Evolutionary conservation across 2,888 invertebrate species (phyloP).

Genomic region (Dorcus parallelipipedus): DNA sequence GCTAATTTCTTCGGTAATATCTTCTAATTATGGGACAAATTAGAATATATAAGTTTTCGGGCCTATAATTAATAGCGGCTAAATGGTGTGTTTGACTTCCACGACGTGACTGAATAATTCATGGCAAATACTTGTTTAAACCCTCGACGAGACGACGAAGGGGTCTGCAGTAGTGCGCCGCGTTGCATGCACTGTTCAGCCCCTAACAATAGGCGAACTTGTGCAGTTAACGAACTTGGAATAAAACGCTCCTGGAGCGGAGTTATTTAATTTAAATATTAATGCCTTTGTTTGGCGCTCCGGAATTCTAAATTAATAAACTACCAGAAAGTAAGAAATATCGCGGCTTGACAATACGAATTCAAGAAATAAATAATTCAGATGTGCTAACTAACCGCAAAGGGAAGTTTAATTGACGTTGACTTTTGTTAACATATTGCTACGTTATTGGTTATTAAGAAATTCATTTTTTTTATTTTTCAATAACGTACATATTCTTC

Average conservation of each 20-base stretch:
- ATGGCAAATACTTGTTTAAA: slow-evolving; percentile 1
- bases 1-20: slow-evolving; percentile 6
- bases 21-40: slow-evolving; percentile 11
- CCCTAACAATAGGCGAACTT: slow-evolving; percentile 17
- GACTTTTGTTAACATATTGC: no score
- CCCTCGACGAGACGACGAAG: neutral
- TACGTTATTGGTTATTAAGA: no score
- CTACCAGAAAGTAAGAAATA: slow-evolving; percentile 3
- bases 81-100: slow-evolving; percentile 3
- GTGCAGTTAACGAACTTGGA: slow-evolving; percentile 18
- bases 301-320: slow-evolving; percentile 11
- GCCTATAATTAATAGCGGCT: slow-evolving; percentile 9
- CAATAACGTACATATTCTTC: no score
- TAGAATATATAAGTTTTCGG: slow-evolving; percentile 12
- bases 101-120: slow-evolving; percentile 5
- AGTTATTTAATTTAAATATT: slow-evolving; percentile 15
- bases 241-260: slow-evolving; percentile 11
- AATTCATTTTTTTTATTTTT: no score
- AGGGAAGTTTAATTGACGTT: no score
- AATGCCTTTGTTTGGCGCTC: slow-evolving; percentile 11
- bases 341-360: neutral
- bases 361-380: no score
- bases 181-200: neutral
- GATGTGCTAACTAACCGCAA: no score
- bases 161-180: neutral